Percentiles rank a stretch among this genome's conserved stretches.
Conservation (phyloP, 2,888 invertebrate genomes). For the Thelaira solivaga region DNA sequence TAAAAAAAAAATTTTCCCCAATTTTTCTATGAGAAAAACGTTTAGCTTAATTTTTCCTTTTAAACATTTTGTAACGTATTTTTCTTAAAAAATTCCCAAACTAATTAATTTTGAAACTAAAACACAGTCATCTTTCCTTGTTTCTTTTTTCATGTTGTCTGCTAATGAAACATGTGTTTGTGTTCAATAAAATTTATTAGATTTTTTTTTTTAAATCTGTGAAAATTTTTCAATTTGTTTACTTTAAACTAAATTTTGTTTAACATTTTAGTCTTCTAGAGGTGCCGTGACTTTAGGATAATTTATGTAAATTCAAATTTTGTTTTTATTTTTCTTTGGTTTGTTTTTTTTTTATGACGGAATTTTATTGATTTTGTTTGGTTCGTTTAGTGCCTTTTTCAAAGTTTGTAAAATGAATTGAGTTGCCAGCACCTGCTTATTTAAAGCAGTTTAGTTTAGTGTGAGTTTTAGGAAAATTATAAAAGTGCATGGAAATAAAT, state of each 20-base stretch:
- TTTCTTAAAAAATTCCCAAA: slow-evolving; percentile 65
- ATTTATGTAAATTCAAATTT: slow-evolving; percentile 32
- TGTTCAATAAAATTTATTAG: slow-evolving; percentile 22
- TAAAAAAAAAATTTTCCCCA: neutral
- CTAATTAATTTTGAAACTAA: slow-evolving; percentile 58
- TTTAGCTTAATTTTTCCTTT: neutral
- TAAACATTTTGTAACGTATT: slow-evolving; percentile 64
- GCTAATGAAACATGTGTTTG: slow-evolving; percentile 33
- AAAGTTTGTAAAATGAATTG: neutral
- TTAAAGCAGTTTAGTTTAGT: too few relatives aligned
- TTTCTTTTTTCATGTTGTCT: neutral
- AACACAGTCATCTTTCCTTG: slow-evolving; percentile 44
- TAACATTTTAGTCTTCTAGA: neutral
- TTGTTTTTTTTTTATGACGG: neutral
- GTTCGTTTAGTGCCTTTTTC: neutral
- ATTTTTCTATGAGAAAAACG: neutral
- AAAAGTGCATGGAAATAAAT: too few relatives aligned
- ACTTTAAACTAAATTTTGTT: slow-evolving; percentile 31
- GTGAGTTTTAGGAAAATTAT: too few relatives aligned
- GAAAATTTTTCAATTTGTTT: slow-evolving; percentile 28
- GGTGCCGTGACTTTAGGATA: slow-evolving; percentile 21
- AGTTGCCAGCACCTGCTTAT: neutral
- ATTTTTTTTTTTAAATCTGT: slow-evolving; percentile 1
- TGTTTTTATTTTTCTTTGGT: too few relatives aligned
- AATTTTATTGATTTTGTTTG: slow-evolving; percentile 14